Evolutionary conservation across 2,888 invertebrate genomes (phyloP).

Genomic region (Lasioglossum marginatum): DNA sequence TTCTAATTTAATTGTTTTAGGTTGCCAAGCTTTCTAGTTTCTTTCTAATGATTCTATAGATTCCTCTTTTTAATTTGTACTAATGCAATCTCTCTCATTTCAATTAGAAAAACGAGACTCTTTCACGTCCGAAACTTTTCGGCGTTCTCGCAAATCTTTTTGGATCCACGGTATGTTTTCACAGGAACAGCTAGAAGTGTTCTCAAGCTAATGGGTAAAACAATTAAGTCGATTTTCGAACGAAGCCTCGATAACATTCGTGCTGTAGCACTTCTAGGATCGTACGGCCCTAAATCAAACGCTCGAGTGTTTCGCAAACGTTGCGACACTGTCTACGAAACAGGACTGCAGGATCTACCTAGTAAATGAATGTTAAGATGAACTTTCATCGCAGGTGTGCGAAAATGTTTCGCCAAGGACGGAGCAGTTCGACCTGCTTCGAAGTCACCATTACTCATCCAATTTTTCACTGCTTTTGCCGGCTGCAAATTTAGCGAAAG

Average conservation of each 20-base stretch:
- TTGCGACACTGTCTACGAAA: background rate
- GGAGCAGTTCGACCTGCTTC: slow-evolving; percentile 4
- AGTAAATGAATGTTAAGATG: slow-evolving; percentile 5
- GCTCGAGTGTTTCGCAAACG: background rate
- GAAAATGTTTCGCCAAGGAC: slow-evolving; percentile 11
- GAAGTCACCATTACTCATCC: background rate
- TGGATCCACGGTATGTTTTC: background rate
- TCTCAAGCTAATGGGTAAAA: background rate
- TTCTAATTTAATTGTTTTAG: too few species aligned
- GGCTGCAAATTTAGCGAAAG: background rate
- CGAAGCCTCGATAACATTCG: background rate
- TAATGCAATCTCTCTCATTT: background rate
- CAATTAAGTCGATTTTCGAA: background rate
- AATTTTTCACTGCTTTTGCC: background rate
- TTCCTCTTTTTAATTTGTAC: too few species aligned
- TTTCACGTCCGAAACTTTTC: too few species aligned
- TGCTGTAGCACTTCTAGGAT: background rate
- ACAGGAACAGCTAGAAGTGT: background rate
- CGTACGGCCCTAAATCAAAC: background rate
- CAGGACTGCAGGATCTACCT: slow-evolving; percentile 8
- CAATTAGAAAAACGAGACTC: too few species aligned
- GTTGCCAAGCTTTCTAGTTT: background rate
- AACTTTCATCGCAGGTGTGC: slow-evolving; percentile 16
- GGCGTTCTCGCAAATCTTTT: too few species aligned
- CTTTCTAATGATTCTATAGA: too few species aligned